phyloP scores from a whole-genome alignment of 2,888 invertebrate genomes.

The Ochropacha duplaris region DNA sequence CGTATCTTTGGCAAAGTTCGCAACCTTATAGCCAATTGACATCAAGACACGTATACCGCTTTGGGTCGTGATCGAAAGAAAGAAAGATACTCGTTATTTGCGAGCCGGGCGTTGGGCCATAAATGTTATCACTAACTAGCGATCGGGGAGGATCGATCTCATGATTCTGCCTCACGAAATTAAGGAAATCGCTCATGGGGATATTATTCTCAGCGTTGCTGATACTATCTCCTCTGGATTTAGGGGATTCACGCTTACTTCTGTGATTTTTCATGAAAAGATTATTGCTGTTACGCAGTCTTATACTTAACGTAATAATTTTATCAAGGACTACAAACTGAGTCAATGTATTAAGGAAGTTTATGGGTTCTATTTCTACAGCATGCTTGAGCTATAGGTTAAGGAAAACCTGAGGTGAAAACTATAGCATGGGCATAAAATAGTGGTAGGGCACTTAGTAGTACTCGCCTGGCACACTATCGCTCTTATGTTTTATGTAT shows the following conservation, averaged over 20 bases:
- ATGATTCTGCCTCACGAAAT: slow-evolving; percentile 80
- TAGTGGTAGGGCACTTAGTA: too few species aligned
- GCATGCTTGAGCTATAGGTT: too few species aligned
- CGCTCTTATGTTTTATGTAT: too few species aligned
- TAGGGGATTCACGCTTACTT: slow-evolving; percentile 59
- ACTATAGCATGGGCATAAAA: too few species aligned
- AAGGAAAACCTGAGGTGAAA: too few species aligned
- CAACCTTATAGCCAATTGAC: slow-evolving; percentile 77
- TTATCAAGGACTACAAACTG: too few species aligned
- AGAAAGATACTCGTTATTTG: slow-evolving; percentile 66
- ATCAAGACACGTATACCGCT: slow-evolving; percentile 70
- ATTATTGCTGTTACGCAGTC: neutral
- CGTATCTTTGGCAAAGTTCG: slow-evolving; percentile 55
- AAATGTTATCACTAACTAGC: slow-evolving; percentile 78
- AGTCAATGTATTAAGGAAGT: too few species aligned
- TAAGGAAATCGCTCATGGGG: slow-evolving; percentile 83
- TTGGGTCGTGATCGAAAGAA: slow-evolving; percentile 76
- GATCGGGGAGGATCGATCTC: slow-evolving; percentile 79
- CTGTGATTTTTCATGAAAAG: slow-evolving; percentile 41
- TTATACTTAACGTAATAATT: too few species aligned
- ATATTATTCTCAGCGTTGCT: slow-evolving; percentile 71
- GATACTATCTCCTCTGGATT: slow-evolving; percentile 60
- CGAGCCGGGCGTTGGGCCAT: slow-evolving; percentile 67
- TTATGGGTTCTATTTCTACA: too few species aligned
- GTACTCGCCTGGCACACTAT: too few species aligned